Evolutionary conservation across 2,888 invertebrate species (phyloP).

Genomic region (Acleris laterana): DNA sequence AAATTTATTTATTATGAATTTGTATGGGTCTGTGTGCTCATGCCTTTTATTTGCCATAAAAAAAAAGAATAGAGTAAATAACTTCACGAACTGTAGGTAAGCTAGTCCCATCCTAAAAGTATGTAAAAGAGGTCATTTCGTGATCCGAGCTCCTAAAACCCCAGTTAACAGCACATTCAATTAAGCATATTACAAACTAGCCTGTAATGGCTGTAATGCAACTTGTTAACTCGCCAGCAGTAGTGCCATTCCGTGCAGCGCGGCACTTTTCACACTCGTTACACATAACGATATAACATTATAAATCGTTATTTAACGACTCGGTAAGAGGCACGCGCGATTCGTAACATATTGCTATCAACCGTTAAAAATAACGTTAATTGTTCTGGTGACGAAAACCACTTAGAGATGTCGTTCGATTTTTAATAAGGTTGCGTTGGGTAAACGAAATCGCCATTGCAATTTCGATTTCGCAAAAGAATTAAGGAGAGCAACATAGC

Average conservation of each 20-base stretch:
- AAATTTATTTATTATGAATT: too few species aligned
- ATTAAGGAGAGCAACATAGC: too few species aligned
- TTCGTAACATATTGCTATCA: conserved; percentile 37
- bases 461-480: too few species aligned
- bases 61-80: too few species aligned
- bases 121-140: too few species aligned
- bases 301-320: conserved; percentile 53
- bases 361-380: conserved; percentile 55
- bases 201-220: conserved; percentile 18
- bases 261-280: conserved; percentile 61
- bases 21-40: too few species aligned
- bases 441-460: conserved; percentile 3
- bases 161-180: background rate
- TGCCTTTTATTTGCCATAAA: too few species aligned
- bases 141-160: too few species aligned
- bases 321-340: conserved; percentile 57
- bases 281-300: conserved; percentile 42
- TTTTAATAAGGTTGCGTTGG: background rate
- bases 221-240: conserved; percentile 25
- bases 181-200: background rate
- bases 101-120: too few species aligned
- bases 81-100: too few species aligned
- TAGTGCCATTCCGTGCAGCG: conserved; percentile 61
- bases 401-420: conserved; percentile 18
- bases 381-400: conserved; percentile 31